Conservation (phyloP, 2,113 vertebrate genomes). For the Centropus bengalensis region DNA sequence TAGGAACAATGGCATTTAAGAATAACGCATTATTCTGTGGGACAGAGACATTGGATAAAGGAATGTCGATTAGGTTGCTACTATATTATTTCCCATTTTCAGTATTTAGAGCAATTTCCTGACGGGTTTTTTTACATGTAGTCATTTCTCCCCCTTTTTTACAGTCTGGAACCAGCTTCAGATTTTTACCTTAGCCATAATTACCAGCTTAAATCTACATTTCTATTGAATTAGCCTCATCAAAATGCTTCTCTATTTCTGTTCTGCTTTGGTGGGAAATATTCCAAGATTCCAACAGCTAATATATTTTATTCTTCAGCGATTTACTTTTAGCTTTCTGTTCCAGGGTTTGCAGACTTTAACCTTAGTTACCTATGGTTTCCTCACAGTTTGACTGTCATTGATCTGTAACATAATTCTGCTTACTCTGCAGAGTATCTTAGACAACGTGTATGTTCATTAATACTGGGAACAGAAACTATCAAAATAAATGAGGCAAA, state of each 20-base stretch:
- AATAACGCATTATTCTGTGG: background rate
- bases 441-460: background rate
- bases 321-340: background rate
- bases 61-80: background rate
- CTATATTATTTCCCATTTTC: background rate
- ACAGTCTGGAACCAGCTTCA: background rate
- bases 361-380: background rate
- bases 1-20: background rate
- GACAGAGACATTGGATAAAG: background rate
- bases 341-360: background rate
- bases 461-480: background rate
- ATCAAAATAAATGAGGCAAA: background rate
- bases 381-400: background rate
- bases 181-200: background rate
- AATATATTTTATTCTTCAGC: background rate
- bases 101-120: background rate
- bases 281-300: background rate
- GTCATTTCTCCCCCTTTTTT: background rate
- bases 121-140: background rate
- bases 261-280: background rate
- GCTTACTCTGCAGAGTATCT: background rate
- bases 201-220: background rate
- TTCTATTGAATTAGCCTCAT: background rate
- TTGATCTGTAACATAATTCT: background rate
- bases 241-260: background rate